Base-by-base conservation (phyloP, 2,888 invertebrate genomes). In the Pristionchus maxplancki region DNA sequence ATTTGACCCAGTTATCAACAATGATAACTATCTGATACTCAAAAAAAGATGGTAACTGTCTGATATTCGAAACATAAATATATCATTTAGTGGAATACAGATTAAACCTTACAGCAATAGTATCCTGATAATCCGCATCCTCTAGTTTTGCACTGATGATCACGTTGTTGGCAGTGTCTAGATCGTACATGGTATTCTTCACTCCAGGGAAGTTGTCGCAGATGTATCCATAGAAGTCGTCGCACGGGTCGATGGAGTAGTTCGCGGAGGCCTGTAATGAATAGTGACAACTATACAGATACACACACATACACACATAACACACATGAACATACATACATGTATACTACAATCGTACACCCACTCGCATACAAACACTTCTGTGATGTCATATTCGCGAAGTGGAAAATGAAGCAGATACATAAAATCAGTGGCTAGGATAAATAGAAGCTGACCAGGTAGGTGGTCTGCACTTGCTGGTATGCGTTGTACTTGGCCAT, bases 211-310 rank as follows among this genome's bases (percentile, higher is more conserved):
- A 92, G 40, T 88, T 89, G 34, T 92, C 92, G 83, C 94, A 94
- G 20, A 93, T 90, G 88, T 93, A 94, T 13, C 89, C 44, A 90
- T 91, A 94, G 92, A 94, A 94, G 83, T 93, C 92, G 48, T 91
- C 88, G 90, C 94, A 94, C 17, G 94, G 94, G 89, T 93, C 91
- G 48, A 90, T 88, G 28, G 88, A 64, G 64, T 91, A 87, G 90
- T 93, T 89, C 17, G 91, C 89, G 1, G 91, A 90, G 53, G 89
- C 89, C 90, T 91, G 40, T 50, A 87, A 91, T 40, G 3, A 50
- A 48, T 48, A 9, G 13, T 74, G 34, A 48, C 6, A 48, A 9
- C 48, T 13, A 48, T 13, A 48, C 48, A n/a, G n/a, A n/a, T n/a
- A n/a, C n/a, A n/a, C 48, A 48, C 48, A 6, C 6, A 48, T 48